Evolutionary conservation across 2,888 invertebrate species (phyloP).

Genomic region (Ptycholaimellus sp.): DNA sequence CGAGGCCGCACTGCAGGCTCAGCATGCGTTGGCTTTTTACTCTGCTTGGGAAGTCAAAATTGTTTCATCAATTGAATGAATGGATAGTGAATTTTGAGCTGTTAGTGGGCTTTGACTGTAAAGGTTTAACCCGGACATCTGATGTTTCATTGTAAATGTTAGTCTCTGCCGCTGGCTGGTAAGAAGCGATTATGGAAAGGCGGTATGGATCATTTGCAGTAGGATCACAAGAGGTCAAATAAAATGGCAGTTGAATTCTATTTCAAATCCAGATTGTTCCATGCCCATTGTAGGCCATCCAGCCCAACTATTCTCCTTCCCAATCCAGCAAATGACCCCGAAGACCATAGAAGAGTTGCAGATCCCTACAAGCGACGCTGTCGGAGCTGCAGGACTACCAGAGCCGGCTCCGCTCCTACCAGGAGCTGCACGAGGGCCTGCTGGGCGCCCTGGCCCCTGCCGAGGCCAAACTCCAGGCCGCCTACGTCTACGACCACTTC

Average conservation of each 20-base stretch:
- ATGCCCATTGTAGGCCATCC: too few species aligned
- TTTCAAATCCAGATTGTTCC: too few species aligned
- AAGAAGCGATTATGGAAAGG: too few species aligned
- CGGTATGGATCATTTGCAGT: too few species aligned
- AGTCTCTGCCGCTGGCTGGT: too few species aligned
- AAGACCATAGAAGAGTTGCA: slow-evolving; percentile 16
- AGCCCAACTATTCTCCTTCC: not conserved
- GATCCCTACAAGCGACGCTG: slow-evolving; percentile 39
- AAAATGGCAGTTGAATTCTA: too few species aligned
- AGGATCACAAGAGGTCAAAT: too few species aligned
- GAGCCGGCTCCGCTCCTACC: slow-evolving; percentile 38
- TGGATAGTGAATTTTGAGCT: too few species aligned
- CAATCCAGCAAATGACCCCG: not conserved
- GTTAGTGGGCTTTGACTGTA: slow-evolving; percentile 1
- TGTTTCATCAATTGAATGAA: too few species aligned
- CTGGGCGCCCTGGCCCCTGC: slow-evolving; percentile 35
- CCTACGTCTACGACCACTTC: slow-evolving; percentile 2
- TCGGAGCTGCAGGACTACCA: slow-evolving; percentile 42
- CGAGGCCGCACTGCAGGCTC: slow-evolving; percentile 38
- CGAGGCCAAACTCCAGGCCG: slow-evolving; percentile 23
- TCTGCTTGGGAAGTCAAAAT: too few species aligned
- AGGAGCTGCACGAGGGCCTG: slow-evolving; percentile 37
- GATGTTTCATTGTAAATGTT: not conserved
- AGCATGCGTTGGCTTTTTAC: slow-evolving; percentile 35
- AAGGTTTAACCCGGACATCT: not conserved